These are phyloP conservation scores for Neoascia interrupta DNA, from an alignment of 2,888 invertebrate species.

Conservation along the genomic window DNA sequence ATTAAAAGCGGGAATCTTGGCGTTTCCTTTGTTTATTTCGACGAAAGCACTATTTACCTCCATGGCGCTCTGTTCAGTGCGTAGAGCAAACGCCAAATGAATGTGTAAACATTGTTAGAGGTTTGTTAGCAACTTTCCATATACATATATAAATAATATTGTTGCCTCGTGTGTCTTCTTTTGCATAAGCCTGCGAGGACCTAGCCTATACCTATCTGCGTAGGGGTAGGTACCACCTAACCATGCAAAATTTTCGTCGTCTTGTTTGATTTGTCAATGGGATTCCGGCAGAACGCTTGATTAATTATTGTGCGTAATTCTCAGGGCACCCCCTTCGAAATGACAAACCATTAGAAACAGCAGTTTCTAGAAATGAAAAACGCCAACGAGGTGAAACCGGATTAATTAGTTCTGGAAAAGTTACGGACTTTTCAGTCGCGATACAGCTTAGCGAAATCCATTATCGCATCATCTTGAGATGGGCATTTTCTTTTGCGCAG, in stretches of 20 bases:
- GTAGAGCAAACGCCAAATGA: not conserved
- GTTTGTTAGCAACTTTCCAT: too few species aligned
- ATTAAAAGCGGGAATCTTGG: constrained; percentile 35
- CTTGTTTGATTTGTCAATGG: constrained; percentile 30
- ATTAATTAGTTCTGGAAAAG: not conserved
- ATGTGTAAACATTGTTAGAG: constrained; percentile 17
- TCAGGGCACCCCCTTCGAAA: not conserved
- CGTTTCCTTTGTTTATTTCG: constrained; percentile 40
- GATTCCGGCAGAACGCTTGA: not conserved
- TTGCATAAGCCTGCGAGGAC: too few species aligned
- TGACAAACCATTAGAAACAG: not conserved
- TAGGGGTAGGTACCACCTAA: not conserved
- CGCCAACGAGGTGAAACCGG: constrained; percentile 9
- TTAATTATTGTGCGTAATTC: constrained; percentile 9
- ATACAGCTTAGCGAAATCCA: not conserved
- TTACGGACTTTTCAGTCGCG: not conserved
- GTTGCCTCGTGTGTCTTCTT: too few species aligned
- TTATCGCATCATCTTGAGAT: not conserved
- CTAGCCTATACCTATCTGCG: too few species aligned
- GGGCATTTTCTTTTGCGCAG: too few species aligned
- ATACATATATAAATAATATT: too few species aligned
- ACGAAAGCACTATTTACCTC: constrained; percentile 17
- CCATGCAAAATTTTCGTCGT: constrained; percentile 7
- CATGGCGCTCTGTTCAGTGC: not conserved
- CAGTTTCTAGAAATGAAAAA: not conserved